Evolutionary conservation across 2,888 invertebrate genomes (phyloP), one percentile per base, ranked within the genome.

Genomic region (Margaritifera margaritifera): DNA sequence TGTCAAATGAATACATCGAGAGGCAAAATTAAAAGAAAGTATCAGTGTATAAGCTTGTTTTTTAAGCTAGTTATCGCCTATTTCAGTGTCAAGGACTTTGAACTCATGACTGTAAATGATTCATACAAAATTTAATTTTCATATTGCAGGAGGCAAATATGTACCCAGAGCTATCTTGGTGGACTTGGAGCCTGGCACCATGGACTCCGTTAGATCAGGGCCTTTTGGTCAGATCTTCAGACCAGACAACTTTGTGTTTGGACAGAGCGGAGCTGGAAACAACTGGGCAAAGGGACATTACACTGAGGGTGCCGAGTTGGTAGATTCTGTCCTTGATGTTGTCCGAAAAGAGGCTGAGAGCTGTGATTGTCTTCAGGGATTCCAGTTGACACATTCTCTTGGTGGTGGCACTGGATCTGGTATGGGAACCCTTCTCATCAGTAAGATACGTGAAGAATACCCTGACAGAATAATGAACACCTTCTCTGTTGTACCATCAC

Each of bases 201-300:
- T 98, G 97, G 97, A 98, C 91, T 95, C 96, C 0, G 97, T 98
- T 77, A 93, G 97, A 79, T 95, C 96, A 1, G 96, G 97, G 66
- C 95, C 96, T n/a, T 97, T 95, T 91, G 96, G 96, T 22, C 93
- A 96, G 74, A 77, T 83, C 65, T 85, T 79, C 78, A 75, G 80
- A 78, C 97, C 97, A 31, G 97, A 98, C 91, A 98, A 98, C 92
- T 98, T 96, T 90, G 95, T 97, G 31, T 97, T 97, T 90, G 86
- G 86, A 67, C 88, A 88, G 82, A 86, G 86, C 63, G 97, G 92
- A 93, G 96, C 89, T 94, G 92, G 96, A 63, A 82, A 82, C 72
- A 82, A 93, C 90, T 95, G 96, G 80, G 94, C 95, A 27, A 97
- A 97, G 91, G 97, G 97, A 71, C 96, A 97, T 87, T 97, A 97